Base-by-base conservation (phyloP, 2,888 invertebrate species). In the Euplagia quadripunctaria region DNA sequence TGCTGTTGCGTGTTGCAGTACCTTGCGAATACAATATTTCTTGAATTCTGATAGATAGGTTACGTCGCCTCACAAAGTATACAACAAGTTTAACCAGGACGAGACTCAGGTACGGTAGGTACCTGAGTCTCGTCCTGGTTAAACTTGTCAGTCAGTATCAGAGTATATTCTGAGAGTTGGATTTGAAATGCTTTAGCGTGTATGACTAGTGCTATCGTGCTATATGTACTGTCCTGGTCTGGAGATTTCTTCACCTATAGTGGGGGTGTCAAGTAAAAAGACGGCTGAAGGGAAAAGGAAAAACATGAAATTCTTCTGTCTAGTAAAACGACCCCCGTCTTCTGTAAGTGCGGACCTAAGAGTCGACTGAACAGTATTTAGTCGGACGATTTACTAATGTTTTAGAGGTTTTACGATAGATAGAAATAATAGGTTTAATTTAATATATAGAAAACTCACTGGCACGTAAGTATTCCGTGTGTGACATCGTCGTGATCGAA, bases 1-100 rank as follows among this genome's bases (percentile, higher is more conserved):
- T 94, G 94, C 78, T 94, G 94, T 1, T 73, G 79, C 9, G 78
- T 87, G 71, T 79, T 77, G 82, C 94, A 95, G 78, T 90, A 90
- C 11, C 94, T 61, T 31, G 6, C 14, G 12, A 14, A 14, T 31
- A 7, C 6, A 58, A 20, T 11, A 20, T 31, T 31, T 31, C 2
- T 31, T 31, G 31, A 31, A 31, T 31, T 31, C 1, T 31, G 31
- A 2, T 31, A 31, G 31, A 31, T 1, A 31, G 31, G 31, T 31
- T 31, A 1, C 31, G 31, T 1, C 31, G 31, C 31, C 31, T 31
- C 31, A 31, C 31, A 31, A 31, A 31, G 49, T 49, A 49, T 49
- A 49, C 9, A 11, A 12, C 12, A 11, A 49, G 1, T 49, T 49
- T 49, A 49, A 49, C 14, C 51, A 51, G 51, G 51, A 51, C 14